phyloP scores from a whole-genome alignment of 2,113 vertebrate species.

The Menura novaehollandiae region DNA sequence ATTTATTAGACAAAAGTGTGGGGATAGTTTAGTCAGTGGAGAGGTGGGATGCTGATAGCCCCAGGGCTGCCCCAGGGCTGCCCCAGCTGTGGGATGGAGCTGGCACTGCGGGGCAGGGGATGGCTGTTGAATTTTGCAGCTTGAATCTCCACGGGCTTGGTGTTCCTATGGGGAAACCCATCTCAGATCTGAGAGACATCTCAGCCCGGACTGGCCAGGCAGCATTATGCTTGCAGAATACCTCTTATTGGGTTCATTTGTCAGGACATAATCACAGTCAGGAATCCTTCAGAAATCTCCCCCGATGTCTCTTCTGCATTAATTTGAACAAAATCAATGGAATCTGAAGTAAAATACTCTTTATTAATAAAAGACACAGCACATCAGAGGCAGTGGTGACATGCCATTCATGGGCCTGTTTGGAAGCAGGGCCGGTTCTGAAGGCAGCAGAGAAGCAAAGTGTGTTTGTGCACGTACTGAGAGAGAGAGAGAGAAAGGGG shows the following conservation, averaged over 20 bases:
- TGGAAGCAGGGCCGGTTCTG: not conserved
- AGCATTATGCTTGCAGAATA: not conserved
- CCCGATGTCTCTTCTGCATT: not conserved
- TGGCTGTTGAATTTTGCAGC: not conserved
- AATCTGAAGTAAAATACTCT: not conserved
- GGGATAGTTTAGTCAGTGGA: not conserved
- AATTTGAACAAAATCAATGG: not conserved
- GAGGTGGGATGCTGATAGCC: not conserved
- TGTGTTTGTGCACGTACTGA: rapidly evolving
- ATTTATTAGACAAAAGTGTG: not conserved
- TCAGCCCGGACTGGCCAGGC: not conserved
- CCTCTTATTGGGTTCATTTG: not conserved
- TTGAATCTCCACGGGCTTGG: not conserved
- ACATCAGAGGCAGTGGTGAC: not conserved
- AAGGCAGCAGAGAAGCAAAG: not conserved
- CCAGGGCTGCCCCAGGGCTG: not conserved
- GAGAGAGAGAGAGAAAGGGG: not conserved
- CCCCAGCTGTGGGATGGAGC: not conserved
- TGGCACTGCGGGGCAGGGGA: not conserved
- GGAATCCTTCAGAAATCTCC: not conserved
- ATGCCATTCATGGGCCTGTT: not conserved
- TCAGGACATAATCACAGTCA: not conserved
- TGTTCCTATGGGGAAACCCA: not conserved
- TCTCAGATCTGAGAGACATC: not conserved
- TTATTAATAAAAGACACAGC: not conserved